These are phyloP conservation scores for Tachypleus tridentatus DNA, from an alignment of 1,140 invertebrate species.

Conservation along the genomic window DNA sequence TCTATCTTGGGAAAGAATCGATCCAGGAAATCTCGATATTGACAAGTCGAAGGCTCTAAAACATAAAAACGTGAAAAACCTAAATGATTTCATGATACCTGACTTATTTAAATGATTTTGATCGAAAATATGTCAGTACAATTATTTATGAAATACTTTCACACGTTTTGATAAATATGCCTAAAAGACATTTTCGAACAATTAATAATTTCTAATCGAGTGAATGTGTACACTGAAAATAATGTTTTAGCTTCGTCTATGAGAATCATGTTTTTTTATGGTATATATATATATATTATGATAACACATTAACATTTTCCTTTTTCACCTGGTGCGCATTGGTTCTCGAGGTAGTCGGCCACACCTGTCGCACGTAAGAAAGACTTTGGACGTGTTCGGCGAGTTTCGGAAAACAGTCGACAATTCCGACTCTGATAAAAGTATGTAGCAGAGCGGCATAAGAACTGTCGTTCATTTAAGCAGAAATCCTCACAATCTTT, in stretches of 20 bases:
- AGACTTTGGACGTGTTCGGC: neutral
- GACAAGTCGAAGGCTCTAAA: slow-evolving; percentile 39
- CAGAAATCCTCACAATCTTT: slow-evolving; percentile 1
- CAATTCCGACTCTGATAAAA: neutral
- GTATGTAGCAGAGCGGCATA: neutral
- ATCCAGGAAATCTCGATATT: slow-evolving; percentile 37
- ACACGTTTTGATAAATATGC: no score
- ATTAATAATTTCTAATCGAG: no score
- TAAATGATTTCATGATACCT: no score
- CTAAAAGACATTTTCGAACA: no score
- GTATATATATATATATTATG: no score
- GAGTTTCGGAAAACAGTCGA: neutral
- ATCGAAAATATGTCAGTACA: no score
- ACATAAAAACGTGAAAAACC: neutral
- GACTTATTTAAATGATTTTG: no score
- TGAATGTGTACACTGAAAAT: no score
- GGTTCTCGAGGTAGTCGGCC: neutral
- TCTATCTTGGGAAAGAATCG: slow-evolving; percentile 37
- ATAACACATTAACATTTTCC: no score
- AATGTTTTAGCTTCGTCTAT: no score
- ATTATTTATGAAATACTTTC: no score
- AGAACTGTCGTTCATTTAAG: neutral
- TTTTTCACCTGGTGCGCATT: neutral
- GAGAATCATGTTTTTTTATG: no score
- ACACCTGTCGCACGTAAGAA: neutral